These are phyloP conservation scores for Agrypnia vestita DNA, from an alignment of 1,140 invertebrate species.

Conservation along the genomic window DNA sequence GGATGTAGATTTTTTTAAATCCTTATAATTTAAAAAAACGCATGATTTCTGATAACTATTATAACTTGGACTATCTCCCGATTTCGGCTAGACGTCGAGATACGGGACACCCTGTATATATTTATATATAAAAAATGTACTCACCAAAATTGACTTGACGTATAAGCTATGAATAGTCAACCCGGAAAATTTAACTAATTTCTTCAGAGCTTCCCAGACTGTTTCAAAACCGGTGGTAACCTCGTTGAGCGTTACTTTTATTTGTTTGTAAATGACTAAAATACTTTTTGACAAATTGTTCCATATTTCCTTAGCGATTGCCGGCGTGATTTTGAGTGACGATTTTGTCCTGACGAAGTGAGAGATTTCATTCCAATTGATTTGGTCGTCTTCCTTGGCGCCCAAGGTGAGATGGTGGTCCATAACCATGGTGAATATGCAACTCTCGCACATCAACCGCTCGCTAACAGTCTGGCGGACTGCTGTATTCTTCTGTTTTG, in stretches of 20 bases:
- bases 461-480: no score
- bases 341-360: not conserved
- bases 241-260: not conserved
- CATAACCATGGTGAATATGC: not conserved
- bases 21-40: no score
- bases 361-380: constrained; percentile 11
- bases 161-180: not conserved
- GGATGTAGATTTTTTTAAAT: no score
- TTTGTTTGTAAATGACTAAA: not conserved
- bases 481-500: no score
- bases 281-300: not conserved
- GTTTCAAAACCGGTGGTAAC: not conserved
- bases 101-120: no score
- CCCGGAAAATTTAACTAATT: not conserved
- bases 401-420: not conserved
- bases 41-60: no score
- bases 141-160: not conserved
- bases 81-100: no score
- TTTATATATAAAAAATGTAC: not conserved
- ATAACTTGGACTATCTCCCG: no score
- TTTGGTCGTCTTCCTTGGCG: not conserved
- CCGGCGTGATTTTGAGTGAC: not conserved
- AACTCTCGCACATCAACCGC: no score
- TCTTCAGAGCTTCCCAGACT: not conserved
- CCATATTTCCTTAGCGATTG: not conserved